A percentile compares a stretch with the other conserved stretches of the same genome.
Evolutionary conservation across 2,888 invertebrate genomes (phyloP).

Genomic region (Fragum whitleyi): DNA sequence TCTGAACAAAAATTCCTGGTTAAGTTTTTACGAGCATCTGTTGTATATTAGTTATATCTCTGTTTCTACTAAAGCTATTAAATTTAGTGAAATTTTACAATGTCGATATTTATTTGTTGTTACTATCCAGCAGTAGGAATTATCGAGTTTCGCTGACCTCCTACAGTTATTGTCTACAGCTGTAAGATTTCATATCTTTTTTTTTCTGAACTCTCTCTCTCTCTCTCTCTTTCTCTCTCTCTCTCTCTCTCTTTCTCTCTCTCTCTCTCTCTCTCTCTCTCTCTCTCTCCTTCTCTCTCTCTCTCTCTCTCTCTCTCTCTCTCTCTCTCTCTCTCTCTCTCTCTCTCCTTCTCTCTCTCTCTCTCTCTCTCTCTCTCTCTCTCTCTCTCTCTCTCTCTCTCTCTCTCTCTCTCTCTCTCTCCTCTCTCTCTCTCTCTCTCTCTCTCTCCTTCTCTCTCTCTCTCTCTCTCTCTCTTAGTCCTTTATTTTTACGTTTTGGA

Average conservation of each 20-base stretch:
- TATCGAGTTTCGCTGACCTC: background rate
- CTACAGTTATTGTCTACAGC: no score
- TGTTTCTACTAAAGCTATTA: no score
- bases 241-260: background rate
- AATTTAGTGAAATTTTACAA: no score
- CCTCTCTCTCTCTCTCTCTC: slow-evolving; percentile 26
- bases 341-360: background rate
- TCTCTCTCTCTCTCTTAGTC: slow-evolving; percentile 33
- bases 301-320: background rate
- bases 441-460: slow-evolving; percentile 37
- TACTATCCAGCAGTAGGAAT: no score
- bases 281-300: background rate
- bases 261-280: slow-evolving; percentile 3
- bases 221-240: background rate
- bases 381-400: no score
- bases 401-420: background rate
- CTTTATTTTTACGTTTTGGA: background rate
- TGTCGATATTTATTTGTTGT: no score
- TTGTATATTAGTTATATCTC: no score
- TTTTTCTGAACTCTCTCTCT: no score
- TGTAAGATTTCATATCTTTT: no score
- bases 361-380: background rate
- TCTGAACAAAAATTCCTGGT: no score
- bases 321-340: background rate
- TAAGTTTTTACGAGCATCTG: no score